Evolutionary conservation across 2,113 vertebrate genomes (phyloP), one percentile per base, ranked within the genome.

Genomic region (Sprattus sprattus): DNA sequence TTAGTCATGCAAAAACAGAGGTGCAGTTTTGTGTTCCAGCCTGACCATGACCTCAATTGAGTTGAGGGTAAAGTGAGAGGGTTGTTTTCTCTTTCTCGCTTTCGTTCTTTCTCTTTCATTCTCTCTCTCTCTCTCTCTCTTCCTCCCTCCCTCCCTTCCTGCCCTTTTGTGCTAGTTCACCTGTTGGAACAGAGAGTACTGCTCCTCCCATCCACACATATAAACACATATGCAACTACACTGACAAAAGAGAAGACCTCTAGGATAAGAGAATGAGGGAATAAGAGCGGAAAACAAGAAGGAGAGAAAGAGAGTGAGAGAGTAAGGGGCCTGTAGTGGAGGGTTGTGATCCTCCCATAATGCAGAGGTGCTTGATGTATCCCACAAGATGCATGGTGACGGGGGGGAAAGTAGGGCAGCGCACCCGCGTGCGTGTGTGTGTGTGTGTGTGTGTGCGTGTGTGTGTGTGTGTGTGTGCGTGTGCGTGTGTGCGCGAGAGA

Each of bases 401-500:
- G 82, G 80, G 47, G 86, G 86, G 85, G 85, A 86, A 54, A 82
- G 71, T 86, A 84, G 85, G 16, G 50, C 82, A 82, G 46, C 71
- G 71, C 71, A 28, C 71, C 25, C 25, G 39, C 39, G 67, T 75
- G n/a, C 28, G 64, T 25, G 64, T 25, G 64, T 28, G n/a, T 71
- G 9, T 64, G 60, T n/a, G 60, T 4, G 60, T 64, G 64, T 8
- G 64, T n/a, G n/a, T 8, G 10, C 9, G n/a, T 7, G 18, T 64
- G 57, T 2, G n/a, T n/a, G n/a, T n/a, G n/a, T n/a, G 25, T 28
- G 67, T 28, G 25, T 75, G 67, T 75, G 28, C 39, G 67, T 83
- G 84, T 8, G 85, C 10, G 16, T 89, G 87, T 83, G 89, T 81
- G 84, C 84, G 9, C 84, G 89, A 89, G 89, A 92, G 91, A 91